Conservation (phyloP, 37 sponge, comb jelly and placozoan species). For the Halisarca cf. caerulea region DNA sequence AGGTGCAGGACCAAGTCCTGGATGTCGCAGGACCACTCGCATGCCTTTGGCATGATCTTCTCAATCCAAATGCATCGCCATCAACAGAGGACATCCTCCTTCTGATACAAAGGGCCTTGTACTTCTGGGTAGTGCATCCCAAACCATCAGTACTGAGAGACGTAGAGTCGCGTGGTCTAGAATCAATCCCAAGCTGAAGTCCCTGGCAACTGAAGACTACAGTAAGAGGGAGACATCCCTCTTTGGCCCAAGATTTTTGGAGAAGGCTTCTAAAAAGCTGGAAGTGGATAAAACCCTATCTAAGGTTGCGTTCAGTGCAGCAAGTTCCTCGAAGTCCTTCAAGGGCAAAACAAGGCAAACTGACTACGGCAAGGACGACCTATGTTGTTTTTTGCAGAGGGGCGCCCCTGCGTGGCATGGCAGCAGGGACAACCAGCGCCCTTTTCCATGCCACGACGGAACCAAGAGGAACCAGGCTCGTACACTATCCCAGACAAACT, state of each 20-base stretch:
- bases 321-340: background rate
- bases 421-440: slow-evolving; percentile 20
- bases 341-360: background rate
- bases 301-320: background rate
- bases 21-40: no score
- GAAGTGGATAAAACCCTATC: slow-evolving; percentile 20
- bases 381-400: slow-evolving; percentile 38
- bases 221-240: slow-evolving; percentile 17
- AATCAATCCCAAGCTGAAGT: slow-evolving; percentile 37
- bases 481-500: slow-evolving; percentile 8
- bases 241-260: slow-evolving; percentile 36
- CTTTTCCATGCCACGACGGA: slow-evolving; percentile 25
- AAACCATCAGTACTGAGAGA: slow-evolving; percentile 13
- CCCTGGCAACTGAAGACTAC: slow-evolving; percentile 31
- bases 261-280: slow-evolving; percentile 37
- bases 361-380: slow-evolving; percentile 14
- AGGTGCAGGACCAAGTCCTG: no score
- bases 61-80: background rate
- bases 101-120: slow-evolving; percentile 26
- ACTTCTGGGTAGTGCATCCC: slow-evolving; percentile 27
- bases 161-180: slow-evolving; percentile 33
- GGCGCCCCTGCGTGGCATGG: slow-evolving; percentile 26
- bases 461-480: background rate
- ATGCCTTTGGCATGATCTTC: slow-evolving; percentile 21
- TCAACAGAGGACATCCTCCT: slow-evolving; percentile 28